Base-by-base conservation (phyloP, 2,797 vertebrate genomes). In the Poecilia velifera region DNA sequence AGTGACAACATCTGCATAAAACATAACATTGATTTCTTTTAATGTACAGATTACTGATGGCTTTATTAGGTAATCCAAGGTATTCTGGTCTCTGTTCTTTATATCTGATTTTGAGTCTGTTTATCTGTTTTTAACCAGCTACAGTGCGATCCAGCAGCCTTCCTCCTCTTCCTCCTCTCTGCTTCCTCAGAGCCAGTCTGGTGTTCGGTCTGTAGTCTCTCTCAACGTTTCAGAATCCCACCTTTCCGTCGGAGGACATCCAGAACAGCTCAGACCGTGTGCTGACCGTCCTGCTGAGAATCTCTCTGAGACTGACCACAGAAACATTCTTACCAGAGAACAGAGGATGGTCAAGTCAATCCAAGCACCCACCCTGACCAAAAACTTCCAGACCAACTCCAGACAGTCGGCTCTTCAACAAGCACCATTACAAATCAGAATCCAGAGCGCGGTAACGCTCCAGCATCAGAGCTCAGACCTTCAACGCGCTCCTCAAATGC, bases 91-190 rank as follows among this genome's bases (percentile, higher is more conserved):
- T 25, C 51, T 77, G 2, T 55, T 31, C 8, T 43, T 28, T 75
- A n/a, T 14, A 70, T 62, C n/a, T 76, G 49, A 49, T 20, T 28
- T 79, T 71, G 59, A 47, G 45, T 71, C 18, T 28, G 62, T 34
- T 10, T 79, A 16, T 79, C 36, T 82, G 3, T 86, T 31, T 64
- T 81, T 86, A 46, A 22, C 31, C 59, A 87, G 73, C 78, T 68
- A 82, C 75, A 89, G 77, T 84, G 88, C 76, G 82, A 94, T 81
- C 86, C 94, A 93, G 88, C 93, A 93, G 85, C 93, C 94, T 6
- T 94, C 91, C 12, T 89, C 90, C 22, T 93, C 91, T 0, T 93
- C 92, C 8, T 91, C 94, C 34, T 91, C 93, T 0, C 62, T 92
- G n/a, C 85, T 74, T 53, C 88, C 86, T 72, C 89, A 94, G 83